Evolutionary conservation across 2,888 invertebrate species (phyloP).

Genomic region (Amphipyra tragopoginis): DNA sequence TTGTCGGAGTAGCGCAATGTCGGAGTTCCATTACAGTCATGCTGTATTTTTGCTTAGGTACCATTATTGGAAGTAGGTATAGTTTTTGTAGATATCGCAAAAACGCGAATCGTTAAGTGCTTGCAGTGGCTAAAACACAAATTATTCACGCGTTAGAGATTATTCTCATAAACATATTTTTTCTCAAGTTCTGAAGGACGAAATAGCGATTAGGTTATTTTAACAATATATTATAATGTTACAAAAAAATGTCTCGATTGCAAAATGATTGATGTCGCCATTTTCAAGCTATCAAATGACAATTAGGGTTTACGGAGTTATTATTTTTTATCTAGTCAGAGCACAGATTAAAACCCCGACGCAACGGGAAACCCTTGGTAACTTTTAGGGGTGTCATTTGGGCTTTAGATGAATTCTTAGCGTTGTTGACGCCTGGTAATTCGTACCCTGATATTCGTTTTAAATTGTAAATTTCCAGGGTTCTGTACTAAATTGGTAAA

Average conservation of each 20-base stretch:
- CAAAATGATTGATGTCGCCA: conserved; percentile 53
- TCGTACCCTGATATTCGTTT: too few species aligned
- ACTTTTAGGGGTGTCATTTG: too few species aligned
- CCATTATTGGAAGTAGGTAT: too few species aligned
- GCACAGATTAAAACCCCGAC: conserved; percentile 11
- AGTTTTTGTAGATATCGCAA: too few species aligned
- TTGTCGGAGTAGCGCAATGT: too few species aligned
- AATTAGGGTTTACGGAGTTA: conserved; percentile 35
- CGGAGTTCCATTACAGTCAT: too few species aligned
- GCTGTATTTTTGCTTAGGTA: too few species aligned
- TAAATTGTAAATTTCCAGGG: too few species aligned
- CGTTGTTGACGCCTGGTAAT: too few species aligned
- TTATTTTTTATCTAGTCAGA: conserved; percentile 20
- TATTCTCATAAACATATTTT: conserved; percentile 25
- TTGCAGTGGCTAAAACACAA: conserved; percentile 2
- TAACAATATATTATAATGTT: conserved; percentile 49
- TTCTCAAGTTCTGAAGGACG: conserved; percentile 35
- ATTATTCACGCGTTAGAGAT: conserved; percentile 21
- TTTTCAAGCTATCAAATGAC: conserved; percentile 58
- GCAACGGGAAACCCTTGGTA: not conserved
- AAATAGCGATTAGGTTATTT: conserved; percentile 31
- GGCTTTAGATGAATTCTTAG: too few species aligned
- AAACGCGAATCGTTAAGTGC: not conserved
- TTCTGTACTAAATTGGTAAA: too few species aligned
- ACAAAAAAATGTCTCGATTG: conserved; percentile 53